phyloP scores from a whole-genome alignment of 2,888 invertebrate species.

The Criorhina ranunculi region DNA sequence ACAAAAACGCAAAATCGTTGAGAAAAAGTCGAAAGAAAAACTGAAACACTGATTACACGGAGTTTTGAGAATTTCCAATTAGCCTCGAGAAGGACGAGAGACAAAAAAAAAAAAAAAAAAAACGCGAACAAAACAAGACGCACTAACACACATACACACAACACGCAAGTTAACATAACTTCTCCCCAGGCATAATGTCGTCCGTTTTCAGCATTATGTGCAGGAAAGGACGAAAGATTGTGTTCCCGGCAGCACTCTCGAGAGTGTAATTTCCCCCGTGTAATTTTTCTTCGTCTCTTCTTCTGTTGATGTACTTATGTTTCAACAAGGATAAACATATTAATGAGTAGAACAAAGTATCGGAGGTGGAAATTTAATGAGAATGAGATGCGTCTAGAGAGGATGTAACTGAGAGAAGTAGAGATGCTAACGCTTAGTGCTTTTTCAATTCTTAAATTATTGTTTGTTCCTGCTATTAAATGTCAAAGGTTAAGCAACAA shows the following conservation, averaged over 20 bases:
- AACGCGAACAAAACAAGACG: neutral
- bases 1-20: slow-evolving; percentile 15
- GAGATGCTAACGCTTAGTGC: neutral
- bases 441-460: slow-evolving; percentile 4
- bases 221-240: slow-evolving; percentile 12
- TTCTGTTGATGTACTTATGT: neutral
- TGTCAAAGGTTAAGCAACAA: neutral
- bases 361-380: slow-evolving; percentile 5
- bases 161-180: slow-evolving; percentile 40
- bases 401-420: neutral
- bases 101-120: slow-evolving; percentile 7
- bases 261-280: slow-evolving; percentile 12
- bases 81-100: slow-evolving; percentile 41
- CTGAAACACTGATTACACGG: slow-evolving; percentile 65
- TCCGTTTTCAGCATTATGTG: slow-evolving; percentile 45
- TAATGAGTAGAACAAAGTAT: slow-evolving; percentile 12
- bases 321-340: slow-evolving; percentile 36
- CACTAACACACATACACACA: slow-evolving; percentile 30
- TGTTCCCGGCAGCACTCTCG: neutral
- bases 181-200: slow-evolving; percentile 34
- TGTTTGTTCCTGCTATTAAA: slow-evolving; percentile 4
- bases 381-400: neutral
- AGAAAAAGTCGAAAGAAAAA: slow-evolving; percentile 22
- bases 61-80: slow-evolving; percentile 70
- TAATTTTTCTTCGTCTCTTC: slow-evolving; percentile 12